Conservation (phyloP, 2,113 vertebrate species). For the Plectropomus leopardus region DNA sequence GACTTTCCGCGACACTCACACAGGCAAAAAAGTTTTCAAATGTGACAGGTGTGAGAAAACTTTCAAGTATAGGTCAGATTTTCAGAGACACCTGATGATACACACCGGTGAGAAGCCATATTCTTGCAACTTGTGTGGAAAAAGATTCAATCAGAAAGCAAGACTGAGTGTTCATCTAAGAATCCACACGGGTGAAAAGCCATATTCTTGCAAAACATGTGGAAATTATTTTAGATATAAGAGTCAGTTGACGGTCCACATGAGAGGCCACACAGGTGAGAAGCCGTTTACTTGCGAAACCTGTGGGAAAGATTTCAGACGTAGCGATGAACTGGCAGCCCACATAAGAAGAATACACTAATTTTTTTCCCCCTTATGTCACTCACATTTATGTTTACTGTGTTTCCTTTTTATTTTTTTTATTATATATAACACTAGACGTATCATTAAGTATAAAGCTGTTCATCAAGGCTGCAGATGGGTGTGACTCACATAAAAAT, state of each 20-base stretch:
- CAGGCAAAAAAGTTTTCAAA: not conserved
- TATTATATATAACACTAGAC: too few species aligned
- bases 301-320: too few species aligned
- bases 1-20: not conserved
- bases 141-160: not conserved
- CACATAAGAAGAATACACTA: too few species aligned
- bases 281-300: too few species aligned
- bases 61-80: not conserved
- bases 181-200: not conserved
- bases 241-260: not conserved
- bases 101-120: constrained; percentile 41
- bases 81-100: not conserved
- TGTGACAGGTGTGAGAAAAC: constrained; percentile 15
- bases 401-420: too few species aligned
- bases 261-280: not conserved
- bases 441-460: too few species aligned
- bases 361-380: too few species aligned
- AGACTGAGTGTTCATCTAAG: not conserved
- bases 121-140: constrained; percentile 2
- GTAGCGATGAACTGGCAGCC: too few species aligned
- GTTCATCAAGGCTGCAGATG: too few species aligned
- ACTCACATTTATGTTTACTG: too few species aligned
- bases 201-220: not conserved
- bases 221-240: not conserved
- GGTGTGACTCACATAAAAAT: too few species aligned